phyloP scores from a whole-genome alignment of 2,888 invertebrate genomes.

The Philopedon plagiatum region DNA sequence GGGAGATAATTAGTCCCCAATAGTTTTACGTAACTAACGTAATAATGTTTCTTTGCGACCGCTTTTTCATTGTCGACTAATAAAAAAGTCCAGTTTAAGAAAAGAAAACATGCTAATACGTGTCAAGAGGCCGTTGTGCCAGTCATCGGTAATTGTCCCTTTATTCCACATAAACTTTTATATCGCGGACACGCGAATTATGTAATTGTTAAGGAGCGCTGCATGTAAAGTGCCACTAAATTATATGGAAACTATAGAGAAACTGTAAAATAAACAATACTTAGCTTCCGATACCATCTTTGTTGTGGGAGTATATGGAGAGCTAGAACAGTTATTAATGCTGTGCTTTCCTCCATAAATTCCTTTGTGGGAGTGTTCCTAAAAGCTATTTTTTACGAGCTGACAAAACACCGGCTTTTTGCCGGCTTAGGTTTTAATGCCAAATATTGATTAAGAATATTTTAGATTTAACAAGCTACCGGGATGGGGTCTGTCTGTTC shows the following conservation, averaged over 20 bases:
- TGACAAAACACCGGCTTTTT: constrained; percentile 40
- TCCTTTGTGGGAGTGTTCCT: constrained; percentile 37
- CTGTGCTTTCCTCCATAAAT: constrained; percentile 39
- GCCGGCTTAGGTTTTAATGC: constrained; percentile 17
- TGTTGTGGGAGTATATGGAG: constrained; percentile 35
- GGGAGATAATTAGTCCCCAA: no score
- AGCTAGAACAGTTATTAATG: constrained; percentile 45
- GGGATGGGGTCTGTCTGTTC: no score
- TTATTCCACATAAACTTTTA: constrained; percentile 46
- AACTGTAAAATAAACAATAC: constrained; percentile 50
- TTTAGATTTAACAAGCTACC: constrained; percentile 29
- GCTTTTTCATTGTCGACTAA: neutral
- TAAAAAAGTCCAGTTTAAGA: neutral
- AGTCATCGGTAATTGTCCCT: constrained; percentile 46
- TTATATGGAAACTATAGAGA: constrained; percentile 43
- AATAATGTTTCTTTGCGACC: no score
- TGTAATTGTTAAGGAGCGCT: constrained; percentile 45
- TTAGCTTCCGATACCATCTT: constrained; percentile 42
- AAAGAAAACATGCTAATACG: constrained; percentile 34
- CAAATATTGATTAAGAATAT: constrained; percentile 20
- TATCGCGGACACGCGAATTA: constrained; percentile 46
- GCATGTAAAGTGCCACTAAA: constrained; percentile 48
- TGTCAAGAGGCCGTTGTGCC: constrained; percentile 43
- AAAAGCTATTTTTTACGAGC: constrained; percentile 40
- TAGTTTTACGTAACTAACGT: no score